Evolutionary conservation across 2,113 vertebrate genomes (phyloP).

Genomic region (Xenus cinereus): DNA sequence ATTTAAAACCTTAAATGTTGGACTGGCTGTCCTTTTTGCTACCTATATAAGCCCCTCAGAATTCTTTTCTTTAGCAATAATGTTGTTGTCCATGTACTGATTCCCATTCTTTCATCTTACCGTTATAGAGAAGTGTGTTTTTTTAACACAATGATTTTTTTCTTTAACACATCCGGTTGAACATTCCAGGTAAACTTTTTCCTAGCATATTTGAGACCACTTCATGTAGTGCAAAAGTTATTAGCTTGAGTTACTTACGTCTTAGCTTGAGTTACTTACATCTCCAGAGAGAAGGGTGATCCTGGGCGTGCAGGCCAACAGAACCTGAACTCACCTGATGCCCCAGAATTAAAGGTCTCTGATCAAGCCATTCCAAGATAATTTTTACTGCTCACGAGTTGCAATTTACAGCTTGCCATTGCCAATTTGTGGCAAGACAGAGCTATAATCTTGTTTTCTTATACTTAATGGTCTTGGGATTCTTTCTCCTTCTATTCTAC

Average conservation of each 20-base stretch:
- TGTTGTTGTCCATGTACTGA: background rate
- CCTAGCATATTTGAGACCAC: background rate
- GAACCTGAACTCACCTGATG: background rate
- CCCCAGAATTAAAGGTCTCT: background rate
- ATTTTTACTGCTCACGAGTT: background rate
- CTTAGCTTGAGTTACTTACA: background rate
- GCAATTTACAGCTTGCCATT: background rate
- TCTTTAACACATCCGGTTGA: background rate
- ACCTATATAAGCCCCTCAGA: background rate
- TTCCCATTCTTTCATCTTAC: background rate
- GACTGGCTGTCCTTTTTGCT: background rate
- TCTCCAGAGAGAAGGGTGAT: background rate
- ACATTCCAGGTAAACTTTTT: background rate
- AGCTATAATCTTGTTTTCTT: background rate
- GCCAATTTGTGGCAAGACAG: background rate
- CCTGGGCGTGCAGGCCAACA: background rate
- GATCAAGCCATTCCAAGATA: background rate
- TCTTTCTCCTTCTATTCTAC: background rate
- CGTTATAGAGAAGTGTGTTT: rapidly evolving
- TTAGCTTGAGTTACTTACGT: background rate
- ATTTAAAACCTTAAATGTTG: background rate
- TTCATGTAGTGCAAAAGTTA: background rate
- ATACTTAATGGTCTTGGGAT: background rate
- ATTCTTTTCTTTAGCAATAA: background rate
- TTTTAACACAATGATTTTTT: background rate